Evolutionary conservation across 2,888 invertebrate species (phyloP), one percentile per base, ranked within the genome.

Genomic region (Venusia cambrica): DNA sequence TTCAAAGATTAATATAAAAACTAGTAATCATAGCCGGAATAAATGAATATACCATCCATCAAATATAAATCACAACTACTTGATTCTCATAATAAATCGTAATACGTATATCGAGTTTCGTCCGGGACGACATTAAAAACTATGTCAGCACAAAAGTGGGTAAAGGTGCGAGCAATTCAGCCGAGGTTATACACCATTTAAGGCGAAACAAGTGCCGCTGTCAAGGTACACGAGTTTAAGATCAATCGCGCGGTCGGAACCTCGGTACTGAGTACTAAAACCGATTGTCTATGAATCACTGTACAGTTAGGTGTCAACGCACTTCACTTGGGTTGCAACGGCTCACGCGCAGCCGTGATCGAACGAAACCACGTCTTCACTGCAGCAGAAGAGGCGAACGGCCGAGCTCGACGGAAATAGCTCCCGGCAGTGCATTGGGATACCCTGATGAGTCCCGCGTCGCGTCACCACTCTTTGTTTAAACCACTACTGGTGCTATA

Each of bases 11-110:
- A 25, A 12, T 10, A 26, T 36, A n/a, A 6, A 10, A 11, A 1
- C 20, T n/a, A 11, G 9, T 5, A 19, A 4, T 5, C 9, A 6
- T 9, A n/a, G n/a, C n/a, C n/a, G 4, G 5, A 24, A 16, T 1
- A 16, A 8, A 26, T 5, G 14, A 4, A 4, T 11, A 12, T 15
- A 27, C 25, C 11, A 22, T 17, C 20, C 17, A 16, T 58, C 53
- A 90, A 58, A 92, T 89, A 79, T 92, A 91, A 67, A 92, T 87
- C 29, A 92, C 89, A 51, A 92, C 88, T 34, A 91, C 88, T 59
- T 89, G 89, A 62, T 91, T 88, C 57, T 90, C 90, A 71, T 91
- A 90, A 73, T 89, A 91, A 54, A 92, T 90, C 5, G 92, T 92
- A 54, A 92, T 91, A 52, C 92, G 87, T 67, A 92, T 91, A 64